Evolutionary conservation across 2,797 vertebrate species (phyloP).

Genomic region (Rousettus madagascariensis): DNA sequence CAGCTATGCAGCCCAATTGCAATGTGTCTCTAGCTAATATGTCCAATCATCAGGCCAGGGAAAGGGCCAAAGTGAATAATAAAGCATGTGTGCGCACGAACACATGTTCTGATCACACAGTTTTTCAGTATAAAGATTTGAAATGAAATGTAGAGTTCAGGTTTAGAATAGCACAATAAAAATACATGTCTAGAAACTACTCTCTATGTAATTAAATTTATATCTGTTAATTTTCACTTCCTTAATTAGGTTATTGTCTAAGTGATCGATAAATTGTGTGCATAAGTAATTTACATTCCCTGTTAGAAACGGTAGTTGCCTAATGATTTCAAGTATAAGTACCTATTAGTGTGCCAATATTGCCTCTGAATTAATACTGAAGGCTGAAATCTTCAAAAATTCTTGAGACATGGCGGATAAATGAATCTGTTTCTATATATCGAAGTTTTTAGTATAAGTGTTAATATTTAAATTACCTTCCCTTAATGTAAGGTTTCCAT

Average conservation of each 20-base stretch:
- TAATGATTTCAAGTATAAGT: not conserved
- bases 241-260: slow-evolving; percentile 28
- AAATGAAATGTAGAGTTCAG: not conserved
- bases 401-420: not conserved
- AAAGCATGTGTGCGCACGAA: not conserved
- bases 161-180: not conserved
- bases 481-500: not conserved
- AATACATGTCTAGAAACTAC: not conserved
- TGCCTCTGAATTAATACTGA: not conserved
- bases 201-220: not conserved
- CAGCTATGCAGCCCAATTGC: not conserved
- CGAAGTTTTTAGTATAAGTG: not conserved
- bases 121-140: slow-evolving; percentile 1
- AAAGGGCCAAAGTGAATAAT: not conserved
- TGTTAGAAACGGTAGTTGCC: not conserved
- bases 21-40: not conserved
- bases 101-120: not conserved
- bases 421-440: not conserved
- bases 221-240: slow-evolving; percentile 19
- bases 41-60: not conserved
- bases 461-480: slow-evolving; percentile 15
- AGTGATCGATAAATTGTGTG: slow-evolving; percentile 25
- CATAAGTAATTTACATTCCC: slow-evolving; percentile 2
- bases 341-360: not conserved
- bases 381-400: not conserved